phyloP scores from a whole-genome alignment of 2,888 invertebrate species.

The Steinernema scapterisci region DNA sequence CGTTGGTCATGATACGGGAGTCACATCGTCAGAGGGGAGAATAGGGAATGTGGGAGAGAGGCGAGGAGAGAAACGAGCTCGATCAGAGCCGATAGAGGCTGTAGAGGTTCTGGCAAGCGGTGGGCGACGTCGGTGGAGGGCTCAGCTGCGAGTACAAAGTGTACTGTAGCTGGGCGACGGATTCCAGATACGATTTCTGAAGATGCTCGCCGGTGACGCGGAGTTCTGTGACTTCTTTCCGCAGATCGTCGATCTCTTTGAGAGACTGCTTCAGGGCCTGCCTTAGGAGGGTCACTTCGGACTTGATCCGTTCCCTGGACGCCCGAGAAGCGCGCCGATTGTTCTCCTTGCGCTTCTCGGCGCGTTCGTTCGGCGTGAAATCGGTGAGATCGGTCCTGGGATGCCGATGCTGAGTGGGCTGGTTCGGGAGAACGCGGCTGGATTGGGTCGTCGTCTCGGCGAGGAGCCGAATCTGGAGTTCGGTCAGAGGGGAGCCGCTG shows the following conservation, averaged over 20 bases:
- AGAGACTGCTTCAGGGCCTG: slow-evolving; percentile 24
- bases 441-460: slow-evolving; percentile 11
- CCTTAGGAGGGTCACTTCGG: slow-evolving; percentile 16
- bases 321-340: slow-evolving; percentile 17
- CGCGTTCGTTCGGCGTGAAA: slow-evolving; percentile 18
- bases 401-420: not conserved
- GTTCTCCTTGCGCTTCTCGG: slow-evolving; percentile 32
- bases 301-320: slow-evolving; percentile 2
- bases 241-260: slow-evolving; percentile 16
- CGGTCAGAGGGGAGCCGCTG: slow-evolving; percentile 3
- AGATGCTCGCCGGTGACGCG: slow-evolving; percentile 27
- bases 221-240: slow-evolving; percentile 34
- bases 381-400: slow-evolving; percentile 14
- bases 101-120: slow-evolving; percentile 8
- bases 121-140: slow-evolving; percentile 3
- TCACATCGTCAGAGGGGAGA: not conserved
- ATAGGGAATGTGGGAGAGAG: too few relatives aligned
- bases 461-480: slow-evolving; percentile 22
- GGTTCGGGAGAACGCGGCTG: slow-evolving; percentile 17
- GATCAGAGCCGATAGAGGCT: slow-evolving; percentile 18
- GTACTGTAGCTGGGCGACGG: slow-evolving; percentile 25
- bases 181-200: slow-evolving; percentile 4
- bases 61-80: not conserved
- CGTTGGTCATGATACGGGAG: not conserved
- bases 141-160: slow-evolving; percentile 23